Evolutionary conservation across 1,140 invertebrate species (phyloP).

Genomic region (Zophobas atratus): DNA sequence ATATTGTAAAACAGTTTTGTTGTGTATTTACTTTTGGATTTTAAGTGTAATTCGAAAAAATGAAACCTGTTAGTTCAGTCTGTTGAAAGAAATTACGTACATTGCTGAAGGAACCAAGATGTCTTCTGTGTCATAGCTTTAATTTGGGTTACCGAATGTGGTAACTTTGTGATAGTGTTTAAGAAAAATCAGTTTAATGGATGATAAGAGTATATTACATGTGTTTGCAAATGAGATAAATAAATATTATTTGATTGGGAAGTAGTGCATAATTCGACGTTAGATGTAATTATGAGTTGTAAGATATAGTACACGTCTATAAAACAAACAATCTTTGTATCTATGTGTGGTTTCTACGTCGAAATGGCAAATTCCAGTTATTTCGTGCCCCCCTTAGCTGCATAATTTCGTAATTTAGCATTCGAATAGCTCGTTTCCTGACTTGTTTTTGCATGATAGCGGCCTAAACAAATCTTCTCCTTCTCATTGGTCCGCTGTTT

Average conservation of each 20-base stretch:
- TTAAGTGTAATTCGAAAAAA: too few relatives aligned
- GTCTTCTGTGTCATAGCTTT: too few relatives aligned
- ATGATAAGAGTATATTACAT: neutral
- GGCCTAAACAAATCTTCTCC: conserved; percentile 51
- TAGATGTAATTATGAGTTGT: conserved; percentile 4
- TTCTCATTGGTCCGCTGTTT: conserved; percentile 51
- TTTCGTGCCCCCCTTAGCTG: conserved; percentile 36
- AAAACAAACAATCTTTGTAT: conserved; percentile 12
- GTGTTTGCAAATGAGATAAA: too few relatives aligned
- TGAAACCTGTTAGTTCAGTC: too few relatives aligned
- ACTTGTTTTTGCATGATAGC: conserved; percentile 49
- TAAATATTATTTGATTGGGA: neutral
- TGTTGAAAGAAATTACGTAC: too few relatives aligned
- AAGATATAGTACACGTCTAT: conserved; percentile 14
- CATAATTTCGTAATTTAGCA: conserved; percentile 53
- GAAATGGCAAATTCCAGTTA: conserved; percentile 41
- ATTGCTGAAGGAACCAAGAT: too few relatives aligned
- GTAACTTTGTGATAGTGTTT: neutral
- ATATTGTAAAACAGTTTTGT: too few relatives aligned
- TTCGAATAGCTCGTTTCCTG: conserved; percentile 52
- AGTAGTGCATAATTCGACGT: neutral
- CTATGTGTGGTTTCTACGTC: conserved; percentile 24
- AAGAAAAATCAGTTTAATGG: too few relatives aligned
- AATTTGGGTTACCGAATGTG: too few relatives aligned
- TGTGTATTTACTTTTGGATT: too few relatives aligned